Evolutionary conservation across 1,140 invertebrate genomes (phyloP).

Genomic region (Eurosta solidaginis): DNA sequence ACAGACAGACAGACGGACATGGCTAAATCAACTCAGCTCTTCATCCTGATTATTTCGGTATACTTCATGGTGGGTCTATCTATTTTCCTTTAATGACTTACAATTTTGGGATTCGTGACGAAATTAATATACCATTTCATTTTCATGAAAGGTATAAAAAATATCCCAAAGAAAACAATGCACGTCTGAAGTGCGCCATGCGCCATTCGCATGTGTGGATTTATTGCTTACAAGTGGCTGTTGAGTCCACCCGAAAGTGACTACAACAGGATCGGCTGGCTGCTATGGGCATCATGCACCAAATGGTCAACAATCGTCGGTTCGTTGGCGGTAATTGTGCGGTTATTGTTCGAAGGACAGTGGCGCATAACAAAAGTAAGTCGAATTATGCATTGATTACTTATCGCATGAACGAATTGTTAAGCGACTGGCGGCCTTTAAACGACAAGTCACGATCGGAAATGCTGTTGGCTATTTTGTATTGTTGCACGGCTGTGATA

Average conservation of each 20-base stretch:
- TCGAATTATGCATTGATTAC: conserved; percentile 35
- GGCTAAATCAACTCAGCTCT: too few species aligned
- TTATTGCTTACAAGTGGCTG: conserved; percentile 23
- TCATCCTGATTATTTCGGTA: too few species aligned
- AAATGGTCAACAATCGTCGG: not conserved
- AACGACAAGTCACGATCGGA: not conserved
- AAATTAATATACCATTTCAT: too few species aligned
- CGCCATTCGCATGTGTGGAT: conserved; percentile 26
- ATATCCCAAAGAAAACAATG: conserved; percentile 7
- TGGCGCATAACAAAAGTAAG: conserved; percentile 30
- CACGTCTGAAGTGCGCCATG: conserved; percentile 5
- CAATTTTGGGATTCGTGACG: too few species aligned
- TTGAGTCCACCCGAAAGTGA: not conserved
- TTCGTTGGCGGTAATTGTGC: not conserved
- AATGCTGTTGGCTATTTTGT: not conserved
- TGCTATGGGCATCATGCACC: not conserved
- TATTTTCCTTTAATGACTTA: too few species aligned
- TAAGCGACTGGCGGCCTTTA: not conserved
- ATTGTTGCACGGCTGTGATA: too few species aligned
- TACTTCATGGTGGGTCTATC: too few species aligned
- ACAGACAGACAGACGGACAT: too few species aligned
- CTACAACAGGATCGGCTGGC: not conserved
- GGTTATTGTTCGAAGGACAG: not conserved
- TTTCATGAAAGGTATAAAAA: too few species aligned
- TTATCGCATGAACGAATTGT: conserved; percentile 33